phyloP scores from a whole-genome alignment of 2,888 invertebrate genomes.

The Rhingia campestris region DNA sequence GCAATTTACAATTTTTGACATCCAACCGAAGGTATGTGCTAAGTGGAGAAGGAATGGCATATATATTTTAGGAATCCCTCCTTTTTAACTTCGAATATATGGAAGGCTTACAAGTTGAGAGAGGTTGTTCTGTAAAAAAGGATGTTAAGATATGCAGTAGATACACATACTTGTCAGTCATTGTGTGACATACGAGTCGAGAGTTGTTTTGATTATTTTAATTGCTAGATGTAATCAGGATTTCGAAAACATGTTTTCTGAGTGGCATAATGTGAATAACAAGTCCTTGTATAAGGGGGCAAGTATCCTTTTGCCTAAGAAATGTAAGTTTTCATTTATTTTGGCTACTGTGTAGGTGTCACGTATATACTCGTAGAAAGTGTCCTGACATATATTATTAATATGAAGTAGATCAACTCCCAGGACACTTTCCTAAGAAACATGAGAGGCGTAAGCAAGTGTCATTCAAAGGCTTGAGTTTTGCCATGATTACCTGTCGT shows the following conservation, averaged over 20 bases:
- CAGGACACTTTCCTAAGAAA: too few relatives aligned
- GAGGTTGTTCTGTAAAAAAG: neutral
- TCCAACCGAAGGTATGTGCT: slow-evolving; percentile 32
- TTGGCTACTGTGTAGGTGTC: too few relatives aligned
- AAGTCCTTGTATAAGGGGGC: too few relatives aligned
- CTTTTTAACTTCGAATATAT: neutral
- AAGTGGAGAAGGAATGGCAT: slow-evolving; percentile 52
- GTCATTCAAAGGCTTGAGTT: too few relatives aligned
- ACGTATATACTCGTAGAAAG: too few relatives aligned
- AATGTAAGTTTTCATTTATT: too few relatives aligned
- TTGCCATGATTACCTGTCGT: too few relatives aligned
- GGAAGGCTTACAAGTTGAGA: too few relatives aligned
- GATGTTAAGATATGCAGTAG: neutral
- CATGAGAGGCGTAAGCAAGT: too few relatives aligned
- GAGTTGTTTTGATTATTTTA: neutral
- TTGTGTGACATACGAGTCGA: neutral
- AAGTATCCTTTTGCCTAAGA: neutral
- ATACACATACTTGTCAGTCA: slow-evolving; percentile 2
- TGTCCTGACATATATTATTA: too few relatives aligned
- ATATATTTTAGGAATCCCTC: slow-evolving; percentile 14
- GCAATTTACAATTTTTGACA: slow-evolving; percentile 68
- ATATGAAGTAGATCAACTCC: too few relatives aligned
- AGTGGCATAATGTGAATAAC: neutral
- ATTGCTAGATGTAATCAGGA: neutral
- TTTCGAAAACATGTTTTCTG: neutral